Percentiles rank a stretch among this genome's conserved stretches.
phyloP scores from a whole-genome alignment of 2,113 vertebrate genomes.

The Carettochelys insculpta region DNA sequence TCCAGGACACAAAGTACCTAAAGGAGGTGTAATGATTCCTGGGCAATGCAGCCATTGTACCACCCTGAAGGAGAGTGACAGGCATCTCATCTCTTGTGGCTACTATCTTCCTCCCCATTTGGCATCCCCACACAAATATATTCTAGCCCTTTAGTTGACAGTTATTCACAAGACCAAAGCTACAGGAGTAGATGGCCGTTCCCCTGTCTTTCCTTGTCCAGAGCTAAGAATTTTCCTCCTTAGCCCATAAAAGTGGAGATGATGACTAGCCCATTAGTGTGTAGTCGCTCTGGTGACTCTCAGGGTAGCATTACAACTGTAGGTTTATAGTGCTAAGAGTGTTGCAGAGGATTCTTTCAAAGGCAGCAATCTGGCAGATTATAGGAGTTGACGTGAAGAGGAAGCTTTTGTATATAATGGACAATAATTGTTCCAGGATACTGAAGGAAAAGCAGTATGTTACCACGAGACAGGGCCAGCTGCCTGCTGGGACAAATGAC shows the following conservation, averaged over 20 bases:
- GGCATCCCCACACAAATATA: background rate
- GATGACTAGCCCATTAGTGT: background rate
- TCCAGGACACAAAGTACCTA: background rate
- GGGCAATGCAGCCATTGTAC: background rate
- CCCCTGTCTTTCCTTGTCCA: background rate
- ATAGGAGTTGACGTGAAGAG: background rate
- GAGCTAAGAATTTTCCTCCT: background rate
- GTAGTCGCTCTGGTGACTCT: background rate
- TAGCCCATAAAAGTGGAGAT: background rate
- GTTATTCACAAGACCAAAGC: background rate
- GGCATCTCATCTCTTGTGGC: background rate
- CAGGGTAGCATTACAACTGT: background rate
- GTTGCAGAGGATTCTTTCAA: background rate
- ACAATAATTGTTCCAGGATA: background rate
- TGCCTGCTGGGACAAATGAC: background rate
- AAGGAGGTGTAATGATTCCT: background rate
- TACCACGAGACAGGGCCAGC: slow-evolving; percentile 1
- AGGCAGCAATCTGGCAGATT: background rate
- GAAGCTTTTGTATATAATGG: background rate
- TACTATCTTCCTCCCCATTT: fast-evolving
- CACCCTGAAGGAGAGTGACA: background rate
- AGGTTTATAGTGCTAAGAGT: background rate
- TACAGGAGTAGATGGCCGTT: background rate
- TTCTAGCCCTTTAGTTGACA: background rate
- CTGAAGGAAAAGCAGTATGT: background rate